Evolutionary conservation across 2,797 vertebrate species (phyloP).

Genomic region (Anisognathus igniventris): DNA sequence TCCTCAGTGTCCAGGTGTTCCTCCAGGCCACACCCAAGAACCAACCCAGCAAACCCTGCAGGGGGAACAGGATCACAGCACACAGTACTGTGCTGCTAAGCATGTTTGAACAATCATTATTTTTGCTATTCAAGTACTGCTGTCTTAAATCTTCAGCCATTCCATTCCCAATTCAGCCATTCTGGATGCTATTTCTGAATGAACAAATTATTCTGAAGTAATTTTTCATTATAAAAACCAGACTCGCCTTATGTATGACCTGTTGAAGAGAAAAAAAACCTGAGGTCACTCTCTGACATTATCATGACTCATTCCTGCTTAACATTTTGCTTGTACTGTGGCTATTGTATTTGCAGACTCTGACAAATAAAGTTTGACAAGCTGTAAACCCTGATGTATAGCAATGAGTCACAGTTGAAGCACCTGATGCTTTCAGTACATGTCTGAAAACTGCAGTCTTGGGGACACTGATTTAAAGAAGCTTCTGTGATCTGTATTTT

Average conservation of each 20-base stretch:
- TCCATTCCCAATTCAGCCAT: not conserved
- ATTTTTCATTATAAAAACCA: not conserved
- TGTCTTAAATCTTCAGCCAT: not conserved
- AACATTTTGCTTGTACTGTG: not conserved
- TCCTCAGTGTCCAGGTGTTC: not conserved
- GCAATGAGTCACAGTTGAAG: not conserved
- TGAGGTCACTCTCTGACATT: not conserved
- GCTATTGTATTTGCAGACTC: not conserved
- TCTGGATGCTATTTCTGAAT: not conserved
- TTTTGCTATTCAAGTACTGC: not conserved
- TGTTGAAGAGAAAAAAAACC: not conserved
- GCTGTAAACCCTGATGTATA: not conserved
- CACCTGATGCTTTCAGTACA: not conserved
- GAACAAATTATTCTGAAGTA: not conserved
- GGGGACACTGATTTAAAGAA: not conserved
- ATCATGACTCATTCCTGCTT: constrained; percentile 28
- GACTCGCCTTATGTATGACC: not conserved
- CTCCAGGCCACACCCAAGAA: not conserved
- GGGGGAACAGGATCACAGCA: not conserved
- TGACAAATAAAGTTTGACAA: constrained; percentile 34
- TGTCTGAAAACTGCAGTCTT: not conserved
- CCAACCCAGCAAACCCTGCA: not conserved
- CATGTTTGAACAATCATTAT: not conserved
- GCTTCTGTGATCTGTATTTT: not conserved
- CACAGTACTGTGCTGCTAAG: not conserved